phyloP scores from a whole-genome alignment of 1,140 invertebrate genomes.

The Drosophila gunungcola region DNA sequence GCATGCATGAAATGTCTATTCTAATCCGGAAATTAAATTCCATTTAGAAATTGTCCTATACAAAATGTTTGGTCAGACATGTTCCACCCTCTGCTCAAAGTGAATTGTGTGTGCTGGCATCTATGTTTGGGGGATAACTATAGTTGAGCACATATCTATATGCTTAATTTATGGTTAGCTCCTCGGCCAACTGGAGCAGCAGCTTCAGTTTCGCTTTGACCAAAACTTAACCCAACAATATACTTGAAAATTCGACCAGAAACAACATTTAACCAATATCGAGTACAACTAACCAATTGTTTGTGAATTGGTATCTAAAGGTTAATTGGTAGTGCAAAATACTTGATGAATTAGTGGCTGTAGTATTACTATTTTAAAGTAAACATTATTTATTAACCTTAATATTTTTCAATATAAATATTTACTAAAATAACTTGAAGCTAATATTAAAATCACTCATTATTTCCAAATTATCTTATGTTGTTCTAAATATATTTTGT shows the following conservation, averaged over 20 bases:
- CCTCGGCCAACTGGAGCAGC: slow-evolving; percentile 14
- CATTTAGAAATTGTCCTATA: slow-evolving; percentile 78
- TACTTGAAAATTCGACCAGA: slow-evolving; percentile 23
- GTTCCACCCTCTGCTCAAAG: not conserved
- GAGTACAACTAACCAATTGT: slow-evolving; percentile 29
- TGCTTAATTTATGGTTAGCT: slow-evolving; percentile 59
- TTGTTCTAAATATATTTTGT: no score
- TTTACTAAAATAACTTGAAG: no score
- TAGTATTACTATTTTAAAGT: no score
- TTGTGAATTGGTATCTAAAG: not conserved
- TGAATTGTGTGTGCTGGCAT: slow-evolving; percentile 17
- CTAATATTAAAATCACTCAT: no score
- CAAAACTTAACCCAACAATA: slow-evolving; percentile 51
- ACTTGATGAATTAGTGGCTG: not conserved
- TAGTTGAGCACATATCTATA: slow-evolving; percentile 38
- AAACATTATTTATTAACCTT: no score
- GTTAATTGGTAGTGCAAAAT: not conserved
- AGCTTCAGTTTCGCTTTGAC: slow-evolving; percentile 20
- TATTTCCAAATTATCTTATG: no score
- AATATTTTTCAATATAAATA: no score
- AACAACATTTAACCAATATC: slow-evolving; percentile 8
- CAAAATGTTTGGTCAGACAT: slow-evolving; percentile 58
- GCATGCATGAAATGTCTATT: slow-evolving; percentile 79
- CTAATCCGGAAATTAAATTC: slow-evolving; percentile 83
- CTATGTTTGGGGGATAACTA: slow-evolving; percentile 21